Percentiles rank a stretch among this genome's conserved stretches.
Evolutionary conservation across 2,113 vertebrate genomes (phyloP).

Genomic region (Syngnathoides biaculeatus): DNA sequence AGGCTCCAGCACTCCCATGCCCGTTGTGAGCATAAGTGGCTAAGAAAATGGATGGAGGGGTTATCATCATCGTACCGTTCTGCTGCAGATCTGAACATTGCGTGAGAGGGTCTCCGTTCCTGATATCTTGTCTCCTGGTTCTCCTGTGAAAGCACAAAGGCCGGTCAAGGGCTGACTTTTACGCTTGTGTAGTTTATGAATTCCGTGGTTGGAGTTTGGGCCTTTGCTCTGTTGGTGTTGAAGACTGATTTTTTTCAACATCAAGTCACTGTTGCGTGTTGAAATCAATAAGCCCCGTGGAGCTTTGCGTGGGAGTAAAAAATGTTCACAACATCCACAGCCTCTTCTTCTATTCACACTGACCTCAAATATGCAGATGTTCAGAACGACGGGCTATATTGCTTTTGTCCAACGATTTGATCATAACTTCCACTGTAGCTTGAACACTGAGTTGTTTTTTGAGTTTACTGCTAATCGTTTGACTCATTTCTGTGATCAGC

Average conservation of each 20-base stretch:
- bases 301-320: constrained; percentile 44
- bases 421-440: neutral
- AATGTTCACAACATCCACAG: constrained; percentile 11
- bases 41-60: no score
- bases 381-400: no score
- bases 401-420: neutral
- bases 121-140: constrained; percentile 92
- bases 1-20: no score
- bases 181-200: constrained; percentile 1
- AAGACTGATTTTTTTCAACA: constrained; percentile 2
- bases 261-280: constrained; percentile 18
- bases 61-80: constrained; percentile 70
- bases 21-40: no score
- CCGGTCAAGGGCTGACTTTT: constrained; percentile 21
- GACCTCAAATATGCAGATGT: constrained; percentile 38
- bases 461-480: no score
- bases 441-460: neutral
- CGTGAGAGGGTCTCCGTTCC: constrained; percentile 94
- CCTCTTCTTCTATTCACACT: constrained; percentile 30
- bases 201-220: constrained; percentile 7
- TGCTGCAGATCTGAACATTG: constrained; percentile 95
- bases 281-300: constrained; percentile 49
- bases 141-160: constrained; percentile 75
- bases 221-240: constrained; percentile 12
- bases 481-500: no score